These are phyloP conservation scores for Glossophaga mutica DNA, from an alignment of 2,797 vertebrate genomes.

Conservation along the genomic window DNA sequence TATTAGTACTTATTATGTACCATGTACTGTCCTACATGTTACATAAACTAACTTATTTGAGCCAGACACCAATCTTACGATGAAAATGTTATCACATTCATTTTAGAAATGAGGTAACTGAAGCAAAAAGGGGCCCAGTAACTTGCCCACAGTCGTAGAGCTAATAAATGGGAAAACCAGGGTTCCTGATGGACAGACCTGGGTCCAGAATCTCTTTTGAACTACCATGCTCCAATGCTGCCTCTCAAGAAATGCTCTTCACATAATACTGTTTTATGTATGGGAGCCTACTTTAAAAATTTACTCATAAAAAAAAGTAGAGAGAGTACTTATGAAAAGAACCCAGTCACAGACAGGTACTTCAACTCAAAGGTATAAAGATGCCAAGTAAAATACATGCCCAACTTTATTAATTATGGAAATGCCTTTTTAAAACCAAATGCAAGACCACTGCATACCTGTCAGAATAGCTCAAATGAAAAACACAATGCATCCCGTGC, in stretches of 20 bases:
- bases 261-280: not conserved
- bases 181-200: not conserved
- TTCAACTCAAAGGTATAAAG: conserved; percentile 27
- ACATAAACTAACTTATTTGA: not conserved
- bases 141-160: not conserved
- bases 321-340: not conserved
- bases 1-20: not conserved
- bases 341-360: not conserved
- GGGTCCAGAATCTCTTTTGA: not conserved
- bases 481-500: not conserved
- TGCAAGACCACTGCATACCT: not conserved
- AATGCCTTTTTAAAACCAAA: conserved; percentile 3
- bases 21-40: not conserved
- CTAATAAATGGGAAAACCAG: not conserved
- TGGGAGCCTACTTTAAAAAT: not conserved
- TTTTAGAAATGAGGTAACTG: not conserved
- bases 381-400: not conserved
- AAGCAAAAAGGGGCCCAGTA: not conserved
- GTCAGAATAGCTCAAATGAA: not conserved
- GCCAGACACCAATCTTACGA: not conserved
- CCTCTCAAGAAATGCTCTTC: conserved; percentile 8
- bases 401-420: not conserved
- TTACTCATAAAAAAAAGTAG: not conserved
- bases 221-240: not conserved
- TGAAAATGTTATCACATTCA: not conserved